Evolutionary conservation across 2,888 invertebrate genomes (phyloP), one percentile per base, ranked within the genome.

Genomic region (Lobophora halterata): DNA sequence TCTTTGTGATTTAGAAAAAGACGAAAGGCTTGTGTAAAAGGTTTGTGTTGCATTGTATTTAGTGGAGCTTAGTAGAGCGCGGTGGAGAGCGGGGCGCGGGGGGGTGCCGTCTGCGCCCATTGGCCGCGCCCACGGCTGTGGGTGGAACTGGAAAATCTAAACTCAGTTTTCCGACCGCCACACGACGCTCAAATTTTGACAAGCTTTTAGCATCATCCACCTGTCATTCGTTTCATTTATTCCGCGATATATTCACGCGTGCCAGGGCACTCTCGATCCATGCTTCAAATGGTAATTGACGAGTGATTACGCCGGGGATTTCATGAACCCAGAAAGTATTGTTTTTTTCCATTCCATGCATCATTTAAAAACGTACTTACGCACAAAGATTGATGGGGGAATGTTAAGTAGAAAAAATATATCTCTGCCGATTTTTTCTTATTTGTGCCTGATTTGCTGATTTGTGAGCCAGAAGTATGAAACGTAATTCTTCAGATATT

Each of bases 201-300:
- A 86, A 82, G 81, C 85, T 86, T 85, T 86, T 83, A 85, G 70
- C 78, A 71, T 77, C 76, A 74, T 69, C 61, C 67, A 51, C 61
- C 64, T 77, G 77, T 81, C 79, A 72, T 61, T 61, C 61, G 63
- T 53, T 58, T 74, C 63, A 73, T 76, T 53, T 72, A 70, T 61
- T 59, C 49, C 48, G 10, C 57, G 58, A 52, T 56, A 58, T 58
- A 61, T 57, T 61, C 60, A 45, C 55, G 53, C 56, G 54, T 56
- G 57, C 36, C 36, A 38, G 6, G 14, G 57, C 63, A 61, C 61
- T 65, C 55, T 24, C 34, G 9, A 61, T n/a, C n/a, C 52, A 58
- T 58, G 49, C 55, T 61, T 67, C 70, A 62, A 57, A 52, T 50
- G 46, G 35, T 55, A 60, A 52, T 49, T 53, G 64, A 72, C 69